phyloP scores from a whole-genome alignment of 2,113 vertebrate species.

The Gracilinanus agilis region DNA sequence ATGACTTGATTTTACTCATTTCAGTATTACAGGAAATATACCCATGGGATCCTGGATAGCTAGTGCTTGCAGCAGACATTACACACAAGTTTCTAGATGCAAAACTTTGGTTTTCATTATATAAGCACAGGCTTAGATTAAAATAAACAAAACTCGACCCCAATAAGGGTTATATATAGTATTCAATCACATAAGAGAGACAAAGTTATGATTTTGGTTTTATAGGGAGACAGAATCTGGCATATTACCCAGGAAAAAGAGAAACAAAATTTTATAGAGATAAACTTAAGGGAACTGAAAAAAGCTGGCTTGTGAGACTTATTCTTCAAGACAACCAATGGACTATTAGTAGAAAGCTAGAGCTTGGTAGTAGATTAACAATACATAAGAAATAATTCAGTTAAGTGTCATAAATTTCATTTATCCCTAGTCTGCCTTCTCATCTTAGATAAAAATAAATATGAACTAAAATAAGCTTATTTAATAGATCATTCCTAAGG shows the following conservation, averaged over 20 bases:
- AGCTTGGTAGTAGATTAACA: neutral
- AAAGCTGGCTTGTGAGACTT: neutral
- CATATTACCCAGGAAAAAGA: neutral
- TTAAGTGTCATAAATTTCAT: neutral
- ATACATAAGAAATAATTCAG: neutral
- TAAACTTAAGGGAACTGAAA: neutral
- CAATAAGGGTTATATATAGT: neutral
- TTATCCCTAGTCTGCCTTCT: neutral
- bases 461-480: neutral
- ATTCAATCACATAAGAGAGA: neutral
- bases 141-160: neutral
- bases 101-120: neutral
- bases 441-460: neutral
- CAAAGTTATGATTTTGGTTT: neutral
- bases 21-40: neutral
- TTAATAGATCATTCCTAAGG: neutral
- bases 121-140: neutral
- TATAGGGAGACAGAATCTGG: neutral
- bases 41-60: neutral
- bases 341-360: neutral
- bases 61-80: neutral
- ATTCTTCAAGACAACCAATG: neutral
- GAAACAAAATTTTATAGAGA: neutral
- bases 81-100: neutral
- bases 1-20: neutral